Evolutionary conservation across 2,113 vertebrate species (phyloP), one percentile per base, ranked within the genome.

Genomic region (Etheostoma spectabile): DNA sequence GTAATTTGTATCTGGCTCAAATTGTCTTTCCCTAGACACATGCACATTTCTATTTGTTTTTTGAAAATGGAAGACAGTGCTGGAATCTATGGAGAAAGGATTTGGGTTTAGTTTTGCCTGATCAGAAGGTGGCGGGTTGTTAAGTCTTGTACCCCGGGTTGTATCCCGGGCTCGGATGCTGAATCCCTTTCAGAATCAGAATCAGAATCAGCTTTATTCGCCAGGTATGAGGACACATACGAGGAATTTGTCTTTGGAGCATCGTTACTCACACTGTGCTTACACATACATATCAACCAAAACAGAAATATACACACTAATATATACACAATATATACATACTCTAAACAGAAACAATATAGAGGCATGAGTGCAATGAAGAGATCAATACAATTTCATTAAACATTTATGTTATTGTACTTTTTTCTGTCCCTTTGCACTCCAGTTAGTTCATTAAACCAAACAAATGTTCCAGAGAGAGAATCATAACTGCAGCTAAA

Each of bases 1-100:
- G 48, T 76, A 82, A 79, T 81, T 86, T 74, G 74, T 55, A 35
- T 55, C 13, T 87, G 86, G 82, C 85, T 24, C 33, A 3, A 3
- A 8, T 1, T 6, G 6, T 22, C 60, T 49, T 81, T 69, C 73
- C 77, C 59, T 10, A 19, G 38, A 72, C 52, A 1, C 22, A 66
- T 11, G 65, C 19, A 45, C 53, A 71, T 81, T 30, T 65, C 74
- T 8, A 38, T 10, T 38, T 51, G 6, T 14, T 56, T 85, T 86
- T 82, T 42, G 63, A 66, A 68, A 80, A 49, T 56, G 72, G 67
- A 63, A 64, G n/a, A 8, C 1, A 1, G 38, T 1, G 53, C 14
- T 61, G 72, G 52, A 85, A 52, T 82, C 72, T 75, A 8, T 56
- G 56, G 49, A 57, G 52, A 11, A 35, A 24, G 35, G 49, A 8